These are phyloP conservation scores for Hirtodrosophila histrioides DNA, from an alignment of 2,888 invertebrate species.

Conservation along the genomic window DNA sequence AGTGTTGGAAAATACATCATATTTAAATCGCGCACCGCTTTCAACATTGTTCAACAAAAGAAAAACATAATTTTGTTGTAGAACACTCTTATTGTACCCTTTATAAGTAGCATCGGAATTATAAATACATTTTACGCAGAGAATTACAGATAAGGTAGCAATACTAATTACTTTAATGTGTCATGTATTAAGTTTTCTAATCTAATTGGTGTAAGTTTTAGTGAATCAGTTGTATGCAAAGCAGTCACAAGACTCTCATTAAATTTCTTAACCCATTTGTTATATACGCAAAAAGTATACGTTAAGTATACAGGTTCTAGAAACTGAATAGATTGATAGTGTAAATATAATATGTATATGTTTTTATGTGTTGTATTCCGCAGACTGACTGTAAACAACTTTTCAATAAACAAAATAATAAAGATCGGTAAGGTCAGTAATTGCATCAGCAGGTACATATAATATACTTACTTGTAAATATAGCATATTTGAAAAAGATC, in stretches of 20 bases:
- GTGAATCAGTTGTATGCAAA: conserved; percentile 15
- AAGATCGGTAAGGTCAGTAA: conserved; percentile 52
- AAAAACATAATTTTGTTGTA: no score
- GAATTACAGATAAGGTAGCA: background rate
- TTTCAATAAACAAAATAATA: conserved; percentile 18
- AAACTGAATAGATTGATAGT: conserved; percentile 14
- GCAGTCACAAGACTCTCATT: conserved; percentile 10
- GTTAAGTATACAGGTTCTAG: conserved; percentile 5
- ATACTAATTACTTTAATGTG: background rate
- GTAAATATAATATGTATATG: conserved; percentile 1
- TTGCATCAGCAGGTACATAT: conserved; percentile 50
- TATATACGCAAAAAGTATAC: no score
- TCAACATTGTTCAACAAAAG: no score
- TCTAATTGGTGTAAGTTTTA: background rate
- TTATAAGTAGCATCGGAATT: background rate
- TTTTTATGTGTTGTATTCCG: background rate
- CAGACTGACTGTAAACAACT: conserved; percentile 40
- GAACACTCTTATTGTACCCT: no score
- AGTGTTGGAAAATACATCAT: no score
- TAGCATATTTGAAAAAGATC: background rate
- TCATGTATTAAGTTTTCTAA: conserved; percentile 3
- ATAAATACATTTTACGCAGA: background rate
- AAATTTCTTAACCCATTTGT: background rate
- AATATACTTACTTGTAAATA: conserved; percentile 7
- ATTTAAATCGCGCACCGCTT: no score